Base-by-base conservation (phyloP, 2,888 invertebrate genomes). In the Drosophila incognita region DNA sequence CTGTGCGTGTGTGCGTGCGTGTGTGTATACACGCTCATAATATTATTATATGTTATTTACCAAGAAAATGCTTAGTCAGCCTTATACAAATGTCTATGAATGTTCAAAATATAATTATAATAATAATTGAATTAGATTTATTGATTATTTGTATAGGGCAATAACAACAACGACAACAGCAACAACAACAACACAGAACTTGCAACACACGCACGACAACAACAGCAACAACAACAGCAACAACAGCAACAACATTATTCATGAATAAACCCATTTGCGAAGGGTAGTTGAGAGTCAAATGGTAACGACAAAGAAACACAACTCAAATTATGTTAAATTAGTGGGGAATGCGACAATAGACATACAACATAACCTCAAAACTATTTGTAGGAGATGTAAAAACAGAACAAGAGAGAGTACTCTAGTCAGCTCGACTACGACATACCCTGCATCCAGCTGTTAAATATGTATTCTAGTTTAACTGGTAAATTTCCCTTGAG, bases 101-200 rank as follows among this genome's bases (percentile, higher is more conserved):
- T 89, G 87, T 86, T 89, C 87, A 89, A 90, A 88, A 90, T 89
- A 87, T 87, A 87, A 87, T 87, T 87, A 89, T 87, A 90, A 89
- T 89, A 90, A 88, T 90, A 88, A 88, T 88, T 88, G 87, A 88
- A 88, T 88, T 90, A 90, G 87, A 90, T 89, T 88, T 88, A 88
- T 88, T 88, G 90, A 88, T 88, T 88, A 90, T 90, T 87, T 90
- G 90, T 87, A 77, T 68, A 82, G 77, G 79, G 56, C 56, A 64
- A 52, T 29, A 52, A 15, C 69, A 52, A 35, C 29, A 52, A n/a
- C 68, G 35, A 42, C 29, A 48, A 24, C 69, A 69, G 59, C 69
- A 65, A 59, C 69, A 65, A 59, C 69, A 65, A 52, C 76, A 65
- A 54, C 36, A 15, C 60, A 42, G 24, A 49, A 36, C 69, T 56